phyloP scores from a whole-genome alignment of 2,888 invertebrate species.

The Cheilosia vulpina region DNA sequence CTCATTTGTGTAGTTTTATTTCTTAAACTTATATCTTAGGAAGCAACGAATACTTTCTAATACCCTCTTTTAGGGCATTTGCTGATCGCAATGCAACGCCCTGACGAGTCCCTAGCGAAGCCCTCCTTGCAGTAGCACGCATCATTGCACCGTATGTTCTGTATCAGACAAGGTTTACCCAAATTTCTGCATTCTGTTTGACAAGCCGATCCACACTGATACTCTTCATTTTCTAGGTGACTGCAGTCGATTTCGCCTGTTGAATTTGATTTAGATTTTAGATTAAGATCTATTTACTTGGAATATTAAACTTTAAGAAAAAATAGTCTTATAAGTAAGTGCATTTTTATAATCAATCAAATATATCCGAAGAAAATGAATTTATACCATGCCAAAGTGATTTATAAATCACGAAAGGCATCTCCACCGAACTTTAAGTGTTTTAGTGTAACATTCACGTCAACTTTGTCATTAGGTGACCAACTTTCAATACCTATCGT shows the following conservation, averaged over 20 bases:
- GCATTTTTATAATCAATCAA: too few relatives aligned
- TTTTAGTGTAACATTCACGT: too few relatives aligned
- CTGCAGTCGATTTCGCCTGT: background rate
- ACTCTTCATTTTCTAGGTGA: slow-evolving; percentile 77
- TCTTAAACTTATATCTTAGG: too few relatives aligned
- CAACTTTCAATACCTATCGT: too few relatives aligned
- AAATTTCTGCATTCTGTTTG: slow-evolving; percentile 80
- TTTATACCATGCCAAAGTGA: too few relatives aligned
- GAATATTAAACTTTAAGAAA: too few relatives aligned
- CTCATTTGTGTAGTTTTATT: too few relatives aligned
- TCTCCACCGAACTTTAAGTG: too few relatives aligned
- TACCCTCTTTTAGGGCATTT: slow-evolving; percentile 47
- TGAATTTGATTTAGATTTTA: background rate
- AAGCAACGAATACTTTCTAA: background rate
- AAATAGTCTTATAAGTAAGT: too few relatives aligned
- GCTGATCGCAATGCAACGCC: slow-evolving; percentile 78
- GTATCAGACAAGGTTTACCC: slow-evolving; percentile 78
- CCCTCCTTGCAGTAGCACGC: slow-evolving; percentile 81
- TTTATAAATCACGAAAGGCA: too few relatives aligned
- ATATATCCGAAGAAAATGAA: background rate
- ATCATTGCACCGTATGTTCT: slow-evolving; percentile 79
- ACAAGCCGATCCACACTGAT: slow-evolving; percentile 79
- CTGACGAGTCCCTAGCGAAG: slow-evolving; percentile 78
- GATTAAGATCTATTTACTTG: too few relatives aligned
- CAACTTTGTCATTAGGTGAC: too few relatives aligned